phyloP scores from a whole-genome alignment of 2,797 vertebrate species.

The Dermochelys coriacea region DNA sequence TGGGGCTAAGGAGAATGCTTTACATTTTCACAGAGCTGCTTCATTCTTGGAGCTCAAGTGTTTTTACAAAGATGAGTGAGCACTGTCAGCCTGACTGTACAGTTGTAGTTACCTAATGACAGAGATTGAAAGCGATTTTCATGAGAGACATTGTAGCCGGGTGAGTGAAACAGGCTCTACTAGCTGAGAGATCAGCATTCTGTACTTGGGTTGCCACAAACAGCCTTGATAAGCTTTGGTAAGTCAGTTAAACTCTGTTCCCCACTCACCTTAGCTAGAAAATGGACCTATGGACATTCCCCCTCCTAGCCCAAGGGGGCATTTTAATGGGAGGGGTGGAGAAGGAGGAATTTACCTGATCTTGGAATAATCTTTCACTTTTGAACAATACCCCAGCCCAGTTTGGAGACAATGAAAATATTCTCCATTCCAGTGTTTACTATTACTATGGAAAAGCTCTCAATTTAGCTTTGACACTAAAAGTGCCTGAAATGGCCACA shows the following conservation, averaged over 20 bases:
- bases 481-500: background rate
- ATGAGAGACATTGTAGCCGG: background rate
- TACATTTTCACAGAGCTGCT: background rate
- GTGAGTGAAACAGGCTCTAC: background rate
- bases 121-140: background rate
- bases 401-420: background rate
- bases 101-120: background rate
- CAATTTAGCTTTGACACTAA: background rate
- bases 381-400: background rate
- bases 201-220: background rate
- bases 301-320: background rate
- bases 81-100: slow-evolving; percentile 3
- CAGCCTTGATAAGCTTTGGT: background rate
- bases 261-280: background rate
- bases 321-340: background rate
- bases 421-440: background rate
- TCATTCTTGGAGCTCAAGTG: slow-evolving; percentile 13
- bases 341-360: background rate
- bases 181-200: background rate
- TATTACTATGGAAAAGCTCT: background rate
- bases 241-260: background rate
- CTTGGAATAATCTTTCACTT: background rate
- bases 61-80: slow-evolving; percentile 15
- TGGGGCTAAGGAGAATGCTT: slow-evolving; percentile 1
- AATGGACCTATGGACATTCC: background rate